Conservation (phyloP, 2,888 invertebrate genomes). For the Antheraea assamensis region DNA sequence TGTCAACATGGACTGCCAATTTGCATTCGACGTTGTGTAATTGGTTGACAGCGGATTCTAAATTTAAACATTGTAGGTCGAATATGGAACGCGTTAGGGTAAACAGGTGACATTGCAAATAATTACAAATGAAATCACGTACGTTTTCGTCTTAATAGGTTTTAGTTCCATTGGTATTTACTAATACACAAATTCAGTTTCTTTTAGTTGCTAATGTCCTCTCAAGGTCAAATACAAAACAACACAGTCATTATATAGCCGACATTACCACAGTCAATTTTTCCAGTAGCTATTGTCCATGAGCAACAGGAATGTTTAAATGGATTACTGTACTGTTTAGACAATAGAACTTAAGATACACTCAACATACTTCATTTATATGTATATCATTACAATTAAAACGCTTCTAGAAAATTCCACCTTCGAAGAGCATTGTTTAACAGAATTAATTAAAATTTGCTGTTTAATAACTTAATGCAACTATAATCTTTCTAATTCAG, state of each 20-base stretch:
- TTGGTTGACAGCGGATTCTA: constrained; percentile 67
- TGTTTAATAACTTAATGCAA: no score
- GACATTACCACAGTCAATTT: neutral
- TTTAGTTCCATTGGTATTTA: neutral
- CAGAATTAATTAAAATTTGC: no score
- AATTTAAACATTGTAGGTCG: constrained; percentile 58
- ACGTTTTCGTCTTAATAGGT: neutral
- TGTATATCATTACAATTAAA: constrained; percentile 30
- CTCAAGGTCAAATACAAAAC: neutral
- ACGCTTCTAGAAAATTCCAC: neutral
- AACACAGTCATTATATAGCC: neutral
- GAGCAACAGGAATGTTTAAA: no score
- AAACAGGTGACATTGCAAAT: constrained; percentile 33
- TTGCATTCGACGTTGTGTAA: constrained; percentile 63
- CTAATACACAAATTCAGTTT: no score
- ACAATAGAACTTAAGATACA: no score
- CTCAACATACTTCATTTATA: no score
- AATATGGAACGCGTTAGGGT: constrained; percentile 21
- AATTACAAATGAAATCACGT: neutral
- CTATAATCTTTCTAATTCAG: no score
- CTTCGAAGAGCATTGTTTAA: no score
- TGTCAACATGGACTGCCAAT: constrained; percentile 74
- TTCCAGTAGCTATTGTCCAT: neutral
- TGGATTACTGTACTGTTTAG: no score
- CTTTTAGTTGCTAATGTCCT: neutral